phyloP scores from a whole-genome alignment of 1,140 invertebrate genomes.

The Dreissena rostriformis region DNA sequence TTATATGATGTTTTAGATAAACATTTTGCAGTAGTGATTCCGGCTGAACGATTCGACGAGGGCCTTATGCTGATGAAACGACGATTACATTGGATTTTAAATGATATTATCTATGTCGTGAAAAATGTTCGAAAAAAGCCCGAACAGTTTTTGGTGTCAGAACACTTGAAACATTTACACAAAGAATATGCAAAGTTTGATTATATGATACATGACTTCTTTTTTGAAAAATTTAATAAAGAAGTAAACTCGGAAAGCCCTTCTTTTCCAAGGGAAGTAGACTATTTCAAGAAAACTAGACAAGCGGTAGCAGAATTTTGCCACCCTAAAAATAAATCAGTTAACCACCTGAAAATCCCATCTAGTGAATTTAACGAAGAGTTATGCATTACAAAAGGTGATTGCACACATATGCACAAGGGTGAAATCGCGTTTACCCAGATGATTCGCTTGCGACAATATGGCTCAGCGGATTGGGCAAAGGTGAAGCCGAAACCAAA shows the following conservation, averaged over 20 bases:
- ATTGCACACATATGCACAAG: conserved; percentile 42
- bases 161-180: background rate
- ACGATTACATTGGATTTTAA: conserved; percentile 81
- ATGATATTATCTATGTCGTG: conserved; percentile 74
- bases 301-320: conserved; percentile 48
- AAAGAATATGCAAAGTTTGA: conserved; percentile 36
- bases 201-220: conserved; percentile 57
- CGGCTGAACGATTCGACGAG: conserved; percentile 82
- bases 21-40: conserved; percentile 82
- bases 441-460: conserved; percentile 42
- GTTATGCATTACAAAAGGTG: conserved; percentile 34
- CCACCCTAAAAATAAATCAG: background rate
- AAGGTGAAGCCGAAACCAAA: background rate
- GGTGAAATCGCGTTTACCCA: conserved; percentile 42
- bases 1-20: conserved; percentile 13
- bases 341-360: background rate
- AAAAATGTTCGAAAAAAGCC: conserved; percentile 10
- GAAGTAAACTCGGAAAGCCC: conserved; percentile 27
- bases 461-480: conserved; percentile 31
- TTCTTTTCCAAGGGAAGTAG: conserved; percentile 53
- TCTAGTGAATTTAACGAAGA: conserved; percentile 42
- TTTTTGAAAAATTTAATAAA: conserved; percentile 35
- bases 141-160: background rate
- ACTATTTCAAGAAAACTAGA: conserved; percentile 42
- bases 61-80: conserved; percentile 82